Evolutionary conservation across 2,797 vertebrate species (phyloP), one percentile per base, ranked within the genome.

Genomic region (Brotula barbata): DNA sequence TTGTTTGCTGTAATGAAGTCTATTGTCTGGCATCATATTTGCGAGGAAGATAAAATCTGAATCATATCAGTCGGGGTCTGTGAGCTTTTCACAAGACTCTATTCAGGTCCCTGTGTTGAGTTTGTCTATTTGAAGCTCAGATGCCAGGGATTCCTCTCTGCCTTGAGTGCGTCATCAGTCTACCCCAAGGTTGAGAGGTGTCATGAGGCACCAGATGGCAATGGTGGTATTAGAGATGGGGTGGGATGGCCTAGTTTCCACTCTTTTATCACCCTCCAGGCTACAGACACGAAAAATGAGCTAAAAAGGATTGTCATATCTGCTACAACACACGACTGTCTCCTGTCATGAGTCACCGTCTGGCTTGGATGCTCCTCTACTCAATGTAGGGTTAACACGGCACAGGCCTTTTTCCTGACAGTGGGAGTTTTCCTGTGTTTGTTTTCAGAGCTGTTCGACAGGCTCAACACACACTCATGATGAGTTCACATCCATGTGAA

Each of bases 81-180:
- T 48, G 34, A 15, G 39, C 49, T n/a, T 47, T 20, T 13, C 28
- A 28, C 37, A 17, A 36, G 53, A 17, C 51, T 23, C 11, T 34
- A 42, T 54, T 46, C 25, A 28, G 15, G 45, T 69, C 64, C 73
- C 57, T 44, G 52, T 62, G 45, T 57, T 69, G 40, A 0, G 20
- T 59, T 62, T 46, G 63, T 64, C 51, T 65, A 43, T 67, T 23
- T 47, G 74, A 63, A 58, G 66, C 44, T 51, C 50, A 56, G 59
- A 89, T 89, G 79, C 77, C 73, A 73, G 71, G 66, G 64, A 91
- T 91, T 90, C 89, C 81, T 85, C 59, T 58, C 53, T 22, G 59
- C 36, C 19, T 25, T 0, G 33, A 64, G 57, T 86, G 85, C 77
- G 77, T 89, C 84, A 89, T 71, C 60, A 51, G 39, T 53, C 69